These are phyloP conservation scores for Tapera naevia DNA, from an alignment of 2,797 vertebrate species.

Conservation along the genomic window DNA sequence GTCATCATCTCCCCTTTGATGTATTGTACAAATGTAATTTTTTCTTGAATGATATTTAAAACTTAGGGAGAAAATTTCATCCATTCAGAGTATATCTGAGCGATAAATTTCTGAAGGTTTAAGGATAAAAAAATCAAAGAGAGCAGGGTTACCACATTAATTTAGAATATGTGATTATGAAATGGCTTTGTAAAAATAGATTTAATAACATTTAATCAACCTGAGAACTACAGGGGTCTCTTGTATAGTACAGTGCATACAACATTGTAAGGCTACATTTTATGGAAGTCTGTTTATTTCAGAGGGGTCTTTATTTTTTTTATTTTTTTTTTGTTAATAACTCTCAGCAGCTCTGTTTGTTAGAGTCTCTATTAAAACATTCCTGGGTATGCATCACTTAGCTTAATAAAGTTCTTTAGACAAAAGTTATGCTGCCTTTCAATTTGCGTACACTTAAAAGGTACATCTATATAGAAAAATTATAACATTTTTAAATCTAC, in stretches of 20 bases:
- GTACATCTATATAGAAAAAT: neutral
- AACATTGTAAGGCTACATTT: neutral
- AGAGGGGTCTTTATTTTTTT: too few species aligned
- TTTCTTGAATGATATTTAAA: neutral
- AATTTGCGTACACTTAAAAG: neutral
- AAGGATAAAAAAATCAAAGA: neutral
- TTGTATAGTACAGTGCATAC: neutral
- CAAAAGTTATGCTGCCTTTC: neutral
- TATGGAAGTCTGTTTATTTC: neutral
- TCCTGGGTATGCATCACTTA: neutral
- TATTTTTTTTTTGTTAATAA: neutral
- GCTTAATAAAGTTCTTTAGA: neutral
- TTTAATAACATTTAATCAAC: neutral
- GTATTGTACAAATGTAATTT: neutral
- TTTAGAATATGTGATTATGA: neutral
- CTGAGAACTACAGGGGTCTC: neutral
- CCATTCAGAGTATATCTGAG: neutral
- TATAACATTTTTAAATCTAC: neutral
- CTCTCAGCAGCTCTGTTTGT: neutral
- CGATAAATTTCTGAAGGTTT: neutral
- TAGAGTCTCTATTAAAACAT: neutral
- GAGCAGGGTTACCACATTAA: neutral
- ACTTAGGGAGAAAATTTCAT: neutral
- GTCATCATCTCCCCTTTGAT: neutral
- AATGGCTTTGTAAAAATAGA: neutral